These are phyloP conservation scores for Drosophila obscura DNA, from an alignment of 1,140 invertebrate species.

Conservation along the genomic window DNA sequence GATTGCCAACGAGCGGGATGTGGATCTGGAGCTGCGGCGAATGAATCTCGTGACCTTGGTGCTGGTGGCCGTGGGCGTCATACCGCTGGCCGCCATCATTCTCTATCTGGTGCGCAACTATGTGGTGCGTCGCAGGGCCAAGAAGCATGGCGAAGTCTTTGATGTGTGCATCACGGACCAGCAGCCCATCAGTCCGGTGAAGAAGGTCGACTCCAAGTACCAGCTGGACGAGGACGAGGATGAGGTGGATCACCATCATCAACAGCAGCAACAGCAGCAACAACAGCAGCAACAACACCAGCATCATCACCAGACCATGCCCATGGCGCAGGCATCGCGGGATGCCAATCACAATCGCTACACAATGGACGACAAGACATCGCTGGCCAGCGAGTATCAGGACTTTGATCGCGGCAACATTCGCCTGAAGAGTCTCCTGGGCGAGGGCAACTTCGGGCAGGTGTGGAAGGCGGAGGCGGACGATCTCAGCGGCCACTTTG, in stretches of 20 bases:
- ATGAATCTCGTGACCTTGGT: conserved; percentile 86
- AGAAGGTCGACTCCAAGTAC: conserved; percentile 78
- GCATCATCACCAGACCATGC: conserved; percentile 49
- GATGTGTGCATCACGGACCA: conserved; percentile 86
- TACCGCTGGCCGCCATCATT: conserved; percentile 86
- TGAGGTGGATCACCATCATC: conserved; percentile 84
- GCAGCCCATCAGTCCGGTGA: conserved; percentile 81
- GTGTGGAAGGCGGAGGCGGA: conserved; percentile 94
- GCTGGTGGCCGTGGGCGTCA: conserved; percentile 86
- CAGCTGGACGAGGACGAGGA: conserved; percentile 76
- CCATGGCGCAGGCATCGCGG: conserved; percentile 40
- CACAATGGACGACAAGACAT: conserved; percentile 66
- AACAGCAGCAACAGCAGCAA: conserved; percentile 73
- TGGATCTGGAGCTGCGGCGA: conserved; percentile 85
- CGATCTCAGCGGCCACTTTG: conserved; percentile 90
- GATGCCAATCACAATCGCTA: conserved; percentile 78
- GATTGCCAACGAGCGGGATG: conserved; percentile 79
- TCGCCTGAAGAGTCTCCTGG: conserved; percentile 90
- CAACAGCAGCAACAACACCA: conserved; percentile 42
- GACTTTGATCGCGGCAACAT: conserved; percentile 91
- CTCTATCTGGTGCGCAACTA: conserved; percentile 85
- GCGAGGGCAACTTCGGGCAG: conserved; percentile 94
- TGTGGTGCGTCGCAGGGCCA: conserved; percentile 85
- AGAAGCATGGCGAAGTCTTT: conserved; percentile 86
- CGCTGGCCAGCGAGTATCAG: conserved; percentile 85